Base-by-base conservation (phyloP, 1,140 invertebrate genomes). In the Pseudomyrmex gracilis region DNA sequence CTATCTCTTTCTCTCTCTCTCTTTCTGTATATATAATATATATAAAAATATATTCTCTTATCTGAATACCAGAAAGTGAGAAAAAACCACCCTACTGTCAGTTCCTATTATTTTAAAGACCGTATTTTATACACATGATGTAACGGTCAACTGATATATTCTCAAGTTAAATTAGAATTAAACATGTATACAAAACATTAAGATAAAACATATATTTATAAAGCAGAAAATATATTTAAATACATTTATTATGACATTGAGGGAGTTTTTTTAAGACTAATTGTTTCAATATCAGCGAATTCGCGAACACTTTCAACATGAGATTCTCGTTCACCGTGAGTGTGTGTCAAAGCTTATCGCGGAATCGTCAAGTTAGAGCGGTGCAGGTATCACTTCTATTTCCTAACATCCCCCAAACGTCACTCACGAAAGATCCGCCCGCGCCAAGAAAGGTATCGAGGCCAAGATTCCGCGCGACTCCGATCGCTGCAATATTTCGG, bases 401-500 rank as follows among this genome's bases (percentile, higher is more conserved):
- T 10, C 17, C 20, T n/a, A 20, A 49, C 43, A 34, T 34, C 24
- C 22, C 57, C 20, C 49, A 51, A 76, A 66, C 12, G 73, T 64
- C 45, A 51, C 12, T 51, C 22, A 9, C 12, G 66, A 78, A 78
- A 78, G 64, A 78, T 55, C 13, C 60, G 17, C 49, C n/a, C 49
- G n/a, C 13, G 12, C 47, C 47, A 24, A 43, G 49, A 77, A 68
- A 77, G 47, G 17, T 57, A 78, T 78, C 74, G 51, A 34, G 63
- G 51, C 51, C 74, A 68, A 78, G 74, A 78, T 78, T 78, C 77
- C 77, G 68, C 45, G 20, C 13, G 57, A 20, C 78, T 63, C 67
- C 34, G 47, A 82, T 58, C 77, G 67, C 34, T 73, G 53, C 68
- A 73, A 82, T 71, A 73, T 82, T 82, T 78, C 64, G 74, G 64